Conservation (phyloP, 1,140 invertebrate species). For the Manduca sexta region DNA sequence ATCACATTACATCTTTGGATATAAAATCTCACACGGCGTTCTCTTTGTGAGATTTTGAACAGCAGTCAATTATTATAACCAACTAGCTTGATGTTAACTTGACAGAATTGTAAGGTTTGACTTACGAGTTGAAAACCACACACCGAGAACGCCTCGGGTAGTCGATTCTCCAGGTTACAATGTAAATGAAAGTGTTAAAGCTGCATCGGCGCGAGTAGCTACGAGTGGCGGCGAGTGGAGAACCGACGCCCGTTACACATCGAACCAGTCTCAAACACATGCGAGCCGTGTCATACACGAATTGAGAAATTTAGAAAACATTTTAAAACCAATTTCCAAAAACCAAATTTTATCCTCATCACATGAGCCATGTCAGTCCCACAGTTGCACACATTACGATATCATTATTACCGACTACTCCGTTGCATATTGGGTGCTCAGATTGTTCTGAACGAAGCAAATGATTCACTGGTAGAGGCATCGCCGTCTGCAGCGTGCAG, state of each 20-base stretch:
- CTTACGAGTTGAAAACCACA: no score
- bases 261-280: constrained; percentile 55
- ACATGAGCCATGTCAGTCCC: constrained; percentile 67
- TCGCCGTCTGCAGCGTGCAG: no score
- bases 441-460: no score
- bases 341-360: constrained; percentile 57
- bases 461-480: no score
- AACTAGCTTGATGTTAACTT: background rate
- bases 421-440: constrained; percentile 46
- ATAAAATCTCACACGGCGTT: constrained; percentile 47
- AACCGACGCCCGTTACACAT: constrained; percentile 23
- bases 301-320: constrained; percentile 41
- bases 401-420: constrained; percentile 39
- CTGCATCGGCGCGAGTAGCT: no score
- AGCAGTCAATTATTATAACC: background rate
- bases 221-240: background rate
- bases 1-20: constrained; percentile 70
- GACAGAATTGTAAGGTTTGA: no score
- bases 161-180: no score
- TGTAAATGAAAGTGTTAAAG: no score
- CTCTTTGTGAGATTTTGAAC: background rate
- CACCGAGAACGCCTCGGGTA: no score
- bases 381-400: constrained; percentile 51
- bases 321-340: constrained; percentile 37
- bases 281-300: constrained; percentile 65